phyloP scores from a whole-genome alignment of 2,888 invertebrate species.

The Nowickia ferox region DNA sequence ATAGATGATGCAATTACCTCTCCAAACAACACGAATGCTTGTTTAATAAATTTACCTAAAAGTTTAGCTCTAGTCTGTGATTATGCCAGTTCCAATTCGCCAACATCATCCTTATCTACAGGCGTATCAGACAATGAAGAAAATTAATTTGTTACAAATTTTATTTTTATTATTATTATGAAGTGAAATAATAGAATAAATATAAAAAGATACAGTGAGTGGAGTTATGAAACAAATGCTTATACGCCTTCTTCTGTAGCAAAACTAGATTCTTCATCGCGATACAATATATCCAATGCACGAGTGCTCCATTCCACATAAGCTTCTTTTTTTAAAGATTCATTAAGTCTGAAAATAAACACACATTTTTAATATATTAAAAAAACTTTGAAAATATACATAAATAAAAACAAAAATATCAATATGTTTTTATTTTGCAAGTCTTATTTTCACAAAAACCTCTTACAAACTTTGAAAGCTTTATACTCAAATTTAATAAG shows the following conservation, averaged over 20 bases:
- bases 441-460: no score
- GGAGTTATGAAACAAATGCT: constrained; percentile 20
- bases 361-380: no score
- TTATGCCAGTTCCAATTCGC: constrained; percentile 75
- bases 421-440: no score
- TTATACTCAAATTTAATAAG: no score
- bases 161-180: constrained; percentile 45
- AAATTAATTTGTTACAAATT: constrained; percentile 30
- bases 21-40: constrained; percentile 2
- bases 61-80: constrained; percentile 77
- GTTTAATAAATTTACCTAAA: constrained; percentile 72
- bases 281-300: constrained; percentile 75
- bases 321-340: constrained; percentile 72
- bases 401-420: neutral
- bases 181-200: constrained; percentile 18
- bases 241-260: neutral
- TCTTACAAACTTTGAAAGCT: no score
- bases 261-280: constrained; percentile 36
- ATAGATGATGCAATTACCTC: neutral
- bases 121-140: constrained; percentile 53
- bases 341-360: constrained; percentile 69
- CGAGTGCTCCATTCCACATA: constrained; percentile 75
- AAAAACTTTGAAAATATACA: no score
- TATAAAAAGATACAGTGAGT: constrained; percentile 3
- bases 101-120: constrained; percentile 40